These are phyloP conservation scores for Mus spicilegus DNA, from an alignment of 2,113 vertebrate species.

Conservation along the genomic window DNA sequence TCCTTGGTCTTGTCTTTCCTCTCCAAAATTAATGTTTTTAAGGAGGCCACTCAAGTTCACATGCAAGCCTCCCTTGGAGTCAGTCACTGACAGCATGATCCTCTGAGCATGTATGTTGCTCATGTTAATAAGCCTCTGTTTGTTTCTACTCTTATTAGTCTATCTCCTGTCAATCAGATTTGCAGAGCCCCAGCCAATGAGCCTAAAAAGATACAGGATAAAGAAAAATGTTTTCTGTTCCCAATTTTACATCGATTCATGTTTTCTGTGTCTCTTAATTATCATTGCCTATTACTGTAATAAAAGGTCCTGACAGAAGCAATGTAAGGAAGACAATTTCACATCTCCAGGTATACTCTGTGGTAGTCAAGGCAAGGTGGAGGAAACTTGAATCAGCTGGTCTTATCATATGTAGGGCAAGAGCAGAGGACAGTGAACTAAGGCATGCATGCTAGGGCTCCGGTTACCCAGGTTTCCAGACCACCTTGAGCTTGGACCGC, in stretches of 20 bases:
- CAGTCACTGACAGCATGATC: not conserved
- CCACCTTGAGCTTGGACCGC: not conserved
- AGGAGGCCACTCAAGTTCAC: not conserved
- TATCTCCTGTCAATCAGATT: not conserved
- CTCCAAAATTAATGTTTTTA: not conserved
- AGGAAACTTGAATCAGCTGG: not conserved
- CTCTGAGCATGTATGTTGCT: not conserved
- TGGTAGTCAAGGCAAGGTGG: not conserved
- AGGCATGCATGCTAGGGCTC: not conserved
- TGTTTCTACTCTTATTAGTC: not conserved
- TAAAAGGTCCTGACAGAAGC: not conserved
- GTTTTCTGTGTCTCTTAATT: not conserved
- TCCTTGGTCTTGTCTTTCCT: not conserved
- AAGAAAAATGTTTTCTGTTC: not conserved
- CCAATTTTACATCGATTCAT: not conserved
- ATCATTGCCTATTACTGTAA: not conserved
- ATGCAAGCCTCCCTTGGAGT: not conserved
- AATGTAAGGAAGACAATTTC: not conserved
- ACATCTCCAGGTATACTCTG: not conserved
- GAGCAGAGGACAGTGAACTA: not conserved
- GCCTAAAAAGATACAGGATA: not conserved
- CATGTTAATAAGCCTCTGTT: not conserved
- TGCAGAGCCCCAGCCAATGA: not conserved
- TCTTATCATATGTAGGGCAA: not conserved
- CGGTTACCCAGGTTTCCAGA: not conserved